These are phyloP conservation scores for Poicephalus gulielmi DNA, from an alignment of 2,113 vertebrate species.

Conservation along the genomic window DNA sequence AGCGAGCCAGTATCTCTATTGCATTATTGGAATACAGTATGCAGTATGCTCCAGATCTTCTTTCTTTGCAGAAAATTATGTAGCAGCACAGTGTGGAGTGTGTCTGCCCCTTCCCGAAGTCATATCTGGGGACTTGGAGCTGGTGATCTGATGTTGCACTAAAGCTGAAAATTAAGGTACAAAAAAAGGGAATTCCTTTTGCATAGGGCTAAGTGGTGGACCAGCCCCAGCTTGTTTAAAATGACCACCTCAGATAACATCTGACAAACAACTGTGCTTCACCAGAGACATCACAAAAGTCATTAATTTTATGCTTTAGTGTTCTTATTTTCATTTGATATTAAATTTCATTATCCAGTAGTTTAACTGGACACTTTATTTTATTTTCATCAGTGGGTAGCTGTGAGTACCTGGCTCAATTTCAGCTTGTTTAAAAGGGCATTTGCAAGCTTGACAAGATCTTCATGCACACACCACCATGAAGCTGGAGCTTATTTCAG, in stretches of 20 bases:
- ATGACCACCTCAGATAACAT: neutral
- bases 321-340: neutral
- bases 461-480: neutral
- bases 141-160: neutral
- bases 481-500: neutral
- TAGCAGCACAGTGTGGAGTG: neutral
- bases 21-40: neutral
- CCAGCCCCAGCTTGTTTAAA: neutral
- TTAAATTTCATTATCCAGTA: neutral
- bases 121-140: neutral
- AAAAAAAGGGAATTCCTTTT: neutral
- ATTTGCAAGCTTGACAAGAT: neutral
- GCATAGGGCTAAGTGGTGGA: too few species aligned
- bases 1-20: neutral
- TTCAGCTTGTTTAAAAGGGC: slow-evolving; percentile 9
- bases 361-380: neutral
- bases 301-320: neutral
- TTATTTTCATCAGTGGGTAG: neutral
- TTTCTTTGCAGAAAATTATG: neutral
- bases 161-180: neutral
- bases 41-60: neutral
- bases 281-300: neutral
- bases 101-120: neutral
- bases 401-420: neutral
- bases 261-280: neutral